Evolutionary conservation across 2,888 invertebrate species (phyloP).

Genomic region (Falcaria lacertinaria): DNA sequence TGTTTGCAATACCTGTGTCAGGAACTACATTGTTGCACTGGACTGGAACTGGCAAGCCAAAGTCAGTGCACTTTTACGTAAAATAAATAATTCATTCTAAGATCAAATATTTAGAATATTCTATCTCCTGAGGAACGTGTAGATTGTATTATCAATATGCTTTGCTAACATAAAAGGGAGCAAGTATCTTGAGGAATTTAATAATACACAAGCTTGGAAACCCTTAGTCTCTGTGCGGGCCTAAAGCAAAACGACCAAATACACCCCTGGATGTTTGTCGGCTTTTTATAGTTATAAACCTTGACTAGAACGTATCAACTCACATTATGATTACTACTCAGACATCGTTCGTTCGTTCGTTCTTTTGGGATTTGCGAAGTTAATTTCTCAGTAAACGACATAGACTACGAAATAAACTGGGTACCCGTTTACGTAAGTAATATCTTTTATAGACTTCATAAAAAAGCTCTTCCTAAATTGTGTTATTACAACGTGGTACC

Average conservation of each 20-base stretch:
- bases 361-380: neutral
- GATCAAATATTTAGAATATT: no score
- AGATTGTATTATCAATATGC: neutral
- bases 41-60: no score
- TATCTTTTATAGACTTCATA: neutral
- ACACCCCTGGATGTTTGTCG: neutral
- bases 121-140: no score
- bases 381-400: neutral
- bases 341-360: no score
- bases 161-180: neutral
- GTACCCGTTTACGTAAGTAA: neutral
- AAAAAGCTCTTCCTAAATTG: neutral
- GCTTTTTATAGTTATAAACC: no score
- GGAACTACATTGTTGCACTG: no score
- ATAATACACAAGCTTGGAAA: neutral
- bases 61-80: no score
- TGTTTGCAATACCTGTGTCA: no score
- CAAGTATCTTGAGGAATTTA: neutral
- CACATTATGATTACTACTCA: no score
- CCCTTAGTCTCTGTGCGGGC: neutral
- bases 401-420: neutral
- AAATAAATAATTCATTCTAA: no score
- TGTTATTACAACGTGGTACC: neutral
- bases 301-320: no score
- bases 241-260: neutral